Percentiles rank a stretch among this genome's conserved stretches.
phyloP scores from a whole-genome alignment of 2,888 invertebrate species.

The Heliconius charithonia region DNA sequence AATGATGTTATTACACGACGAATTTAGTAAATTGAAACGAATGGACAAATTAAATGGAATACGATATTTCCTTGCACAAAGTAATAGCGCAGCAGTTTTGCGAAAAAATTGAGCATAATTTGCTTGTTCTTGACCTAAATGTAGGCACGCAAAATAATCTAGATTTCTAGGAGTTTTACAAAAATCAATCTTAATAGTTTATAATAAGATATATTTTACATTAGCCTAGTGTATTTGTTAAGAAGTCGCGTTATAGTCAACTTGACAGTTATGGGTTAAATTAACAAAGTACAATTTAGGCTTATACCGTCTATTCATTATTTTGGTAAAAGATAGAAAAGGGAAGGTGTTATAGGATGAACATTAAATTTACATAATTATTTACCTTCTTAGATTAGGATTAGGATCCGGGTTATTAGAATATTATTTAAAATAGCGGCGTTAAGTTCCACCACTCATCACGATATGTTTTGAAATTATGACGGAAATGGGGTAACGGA shows the following conservation, averaged over 20 bases:
- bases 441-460: too few relatives aligned
- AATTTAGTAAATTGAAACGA: slow-evolving; percentile 39
- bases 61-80: slow-evolving; percentile 52
- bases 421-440: too few relatives aligned
- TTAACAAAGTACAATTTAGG: not conserved
- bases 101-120: slow-evolving; percentile 62
- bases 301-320: not conserved
- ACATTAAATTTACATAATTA: too few relatives aligned
- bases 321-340: not conserved
- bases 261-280: not conserved
- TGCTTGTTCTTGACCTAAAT: slow-evolving; percentile 63
- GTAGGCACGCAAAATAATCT: slow-evolving; percentile 38
- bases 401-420: too few relatives aligned
- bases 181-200: not conserved
- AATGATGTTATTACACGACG: not conserved
- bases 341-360: too few relatives aligned
- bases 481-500: too few relatives aligned
- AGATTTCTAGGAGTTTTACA: not conserved
- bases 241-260: not conserved
- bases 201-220: slow-evolving; percentile 10
- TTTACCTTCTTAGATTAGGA: too few relatives aligned
- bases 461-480: too few relatives aligned
- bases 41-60: slow-evolving; percentile 31
- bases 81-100: slow-evolving; percentile 51
- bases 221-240: not conserved